Percentiles rank a stretch among this genome's conserved stretches.
Evolutionary conservation across 2,797 vertebrate genomes (phyloP).

Genomic region (Dipus sagitta): DNA sequence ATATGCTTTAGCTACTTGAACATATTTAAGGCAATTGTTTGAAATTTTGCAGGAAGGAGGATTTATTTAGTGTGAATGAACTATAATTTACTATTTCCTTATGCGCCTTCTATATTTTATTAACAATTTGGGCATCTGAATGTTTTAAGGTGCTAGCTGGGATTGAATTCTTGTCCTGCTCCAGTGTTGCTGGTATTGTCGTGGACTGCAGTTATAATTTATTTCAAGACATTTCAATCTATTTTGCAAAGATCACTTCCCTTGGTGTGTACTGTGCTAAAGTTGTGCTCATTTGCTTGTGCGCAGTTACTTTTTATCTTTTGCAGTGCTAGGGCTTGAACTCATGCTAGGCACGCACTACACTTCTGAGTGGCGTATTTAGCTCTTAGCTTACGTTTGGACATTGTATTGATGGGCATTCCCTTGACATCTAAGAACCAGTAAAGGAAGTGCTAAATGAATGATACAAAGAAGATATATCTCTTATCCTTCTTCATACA

Average conservation of each 20-base stretch:
- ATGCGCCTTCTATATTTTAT: not conserved
- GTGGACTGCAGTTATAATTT: not conserved
- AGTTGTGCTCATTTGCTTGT: constrained; percentile 40
- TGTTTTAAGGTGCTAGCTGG: constrained; percentile 28
- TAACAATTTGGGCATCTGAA: not conserved
- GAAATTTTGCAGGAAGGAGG: not conserved
- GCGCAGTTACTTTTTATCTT: not conserved
- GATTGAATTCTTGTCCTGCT: not conserved
- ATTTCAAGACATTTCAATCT: not conserved
- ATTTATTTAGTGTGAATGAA: not conserved
- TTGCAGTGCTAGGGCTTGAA: not conserved
- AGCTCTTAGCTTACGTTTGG: not conserved
- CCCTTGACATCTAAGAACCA: not conserved
- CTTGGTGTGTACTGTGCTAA: not conserved
- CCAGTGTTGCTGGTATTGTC: not conserved
- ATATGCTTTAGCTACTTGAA: not conserved
- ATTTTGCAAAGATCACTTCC: not conserved
- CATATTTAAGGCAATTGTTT: not conserved
- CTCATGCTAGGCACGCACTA: not conserved
- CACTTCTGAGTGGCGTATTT: not conserved
- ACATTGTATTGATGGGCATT: not conserved
- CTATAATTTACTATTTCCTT: constrained; percentile 24
- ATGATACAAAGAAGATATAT: not conserved
- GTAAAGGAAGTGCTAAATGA: not conserved
- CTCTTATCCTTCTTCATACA: not conserved